Percentiles rank a stretch among this genome's conserved stretches.
Evolutionary conservation across 2,113 vertebrate species (phyloP).

Genomic region (Plectropomus leopardus): DNA sequence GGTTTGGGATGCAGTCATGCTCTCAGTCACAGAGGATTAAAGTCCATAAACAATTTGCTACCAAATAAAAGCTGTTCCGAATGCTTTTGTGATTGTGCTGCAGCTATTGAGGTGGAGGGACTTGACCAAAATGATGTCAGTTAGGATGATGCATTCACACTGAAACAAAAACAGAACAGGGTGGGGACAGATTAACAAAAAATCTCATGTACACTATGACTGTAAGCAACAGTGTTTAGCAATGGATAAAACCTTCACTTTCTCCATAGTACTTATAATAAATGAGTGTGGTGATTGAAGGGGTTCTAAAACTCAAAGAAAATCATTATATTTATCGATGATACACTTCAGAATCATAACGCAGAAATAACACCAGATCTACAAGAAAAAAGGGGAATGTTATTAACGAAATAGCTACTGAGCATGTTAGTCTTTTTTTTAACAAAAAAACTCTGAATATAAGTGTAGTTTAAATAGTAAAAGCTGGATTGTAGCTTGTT

Average conservation of each 20-base stretch:
- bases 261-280: not conserved
- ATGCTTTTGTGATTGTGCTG: not conserved
- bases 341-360: not conserved
- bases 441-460: too few species aligned
- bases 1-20: constrained; percentile 24
- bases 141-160: constrained; percentile 28
- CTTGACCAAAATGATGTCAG: constrained; percentile 16
- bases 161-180: constrained; percentile 48
- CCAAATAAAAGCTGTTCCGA: not conserved
- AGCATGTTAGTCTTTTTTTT: too few species aligned
- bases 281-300: not conserved
- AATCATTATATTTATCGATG: not conserved
- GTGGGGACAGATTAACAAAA: constrained; percentile 29
- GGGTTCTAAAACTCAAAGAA: not conserved
- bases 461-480: too few species aligned
- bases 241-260: constrained; percentile 4
- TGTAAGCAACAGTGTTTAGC: not conserved
- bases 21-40: constrained; percentile 11
- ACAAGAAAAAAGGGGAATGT: not conserved
- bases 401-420: not conserved
- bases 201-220: not conserved
- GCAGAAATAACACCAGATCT: not conserved
- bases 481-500: not conserved
- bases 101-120: not conserved
- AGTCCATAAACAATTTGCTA: not conserved